These are phyloP conservation scores for Galerucella calmariensis DNA, from an alignment of 2,888 invertebrate genomes.

Conservation along the genomic window DNA sequence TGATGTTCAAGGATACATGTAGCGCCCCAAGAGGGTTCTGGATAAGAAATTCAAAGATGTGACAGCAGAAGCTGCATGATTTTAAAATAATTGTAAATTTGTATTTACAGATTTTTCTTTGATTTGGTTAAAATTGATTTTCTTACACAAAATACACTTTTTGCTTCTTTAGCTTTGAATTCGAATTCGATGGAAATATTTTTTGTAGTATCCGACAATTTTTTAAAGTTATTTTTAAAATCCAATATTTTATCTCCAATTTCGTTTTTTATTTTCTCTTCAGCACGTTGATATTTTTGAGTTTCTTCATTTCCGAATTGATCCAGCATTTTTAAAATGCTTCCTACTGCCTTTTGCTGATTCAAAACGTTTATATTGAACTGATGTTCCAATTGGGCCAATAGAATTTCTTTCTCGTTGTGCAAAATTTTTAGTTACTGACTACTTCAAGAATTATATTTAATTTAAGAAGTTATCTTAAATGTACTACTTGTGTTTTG, in stretches of 20 bases:
- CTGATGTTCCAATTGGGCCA: constrained; percentile 48
- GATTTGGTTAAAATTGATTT: constrained; percentile 15
- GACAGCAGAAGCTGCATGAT: constrained; percentile 18
- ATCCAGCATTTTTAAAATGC: constrained; percentile 26
- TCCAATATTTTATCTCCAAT: constrained; percentile 16
- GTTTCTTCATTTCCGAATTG: constrained; percentile 25
- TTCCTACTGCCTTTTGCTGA: constrained; percentile 33
- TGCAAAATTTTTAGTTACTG: constrained; percentile 39
- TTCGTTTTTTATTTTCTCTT: constrained; percentile 11
- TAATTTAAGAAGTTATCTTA: too few species aligned
- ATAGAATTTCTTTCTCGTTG: constrained; percentile 46
- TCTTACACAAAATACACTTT: constrained; percentile 18
- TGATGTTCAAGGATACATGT: constrained; percentile 6
- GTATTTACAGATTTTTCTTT: constrained; percentile 17
- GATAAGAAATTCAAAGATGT: too few species aligned
- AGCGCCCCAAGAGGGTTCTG: constrained; percentile 19
- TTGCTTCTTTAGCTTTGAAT: constrained; percentile 4
- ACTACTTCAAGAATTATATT: too few species aligned
- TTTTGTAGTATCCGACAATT: constrained; percentile 1
- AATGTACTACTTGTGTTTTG: too few species aligned
- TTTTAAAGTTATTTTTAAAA: constrained; percentile 14
- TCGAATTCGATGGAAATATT: constrained; percentile 14
- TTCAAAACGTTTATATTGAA: constrained; percentile 45
- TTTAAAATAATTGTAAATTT: constrained; percentile 12
- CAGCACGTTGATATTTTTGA: background rate